phyloP scores from a whole-genome alignment of 2,888 invertebrate species.

The Saturnia pavonia region DNA sequence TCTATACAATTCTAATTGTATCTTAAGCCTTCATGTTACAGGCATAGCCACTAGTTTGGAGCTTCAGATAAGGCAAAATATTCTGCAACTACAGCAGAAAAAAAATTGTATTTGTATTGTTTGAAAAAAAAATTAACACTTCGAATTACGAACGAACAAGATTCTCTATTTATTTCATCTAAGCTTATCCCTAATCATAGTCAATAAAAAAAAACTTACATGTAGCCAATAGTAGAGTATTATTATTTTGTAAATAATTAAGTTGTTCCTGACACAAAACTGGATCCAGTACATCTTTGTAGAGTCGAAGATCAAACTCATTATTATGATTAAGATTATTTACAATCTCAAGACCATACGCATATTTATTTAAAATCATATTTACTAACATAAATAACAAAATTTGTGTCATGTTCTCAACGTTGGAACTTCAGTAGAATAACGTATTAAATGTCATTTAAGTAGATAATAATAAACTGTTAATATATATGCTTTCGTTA shows the following conservation, averaged over 20 bases:
- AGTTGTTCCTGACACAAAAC: slow-evolving; percentile 58
- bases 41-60: too few species aligned
- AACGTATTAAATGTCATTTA: neutral
- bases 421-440: neutral
- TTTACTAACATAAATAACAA: slow-evolving; percentile 18
- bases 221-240: slow-evolving; percentile 38
- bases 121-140: too few species aligned
- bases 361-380: slow-evolving; percentile 23
- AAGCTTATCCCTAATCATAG: neutral
- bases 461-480: neutral
- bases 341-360: slow-evolving; percentile 33
- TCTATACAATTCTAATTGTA: too few species aligned
- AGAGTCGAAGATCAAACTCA: slow-evolving; percentile 54
- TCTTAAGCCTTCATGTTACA: too few species aligned
- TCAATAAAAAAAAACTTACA: slow-evolving; percentile 53
- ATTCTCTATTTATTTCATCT: too few species aligned
- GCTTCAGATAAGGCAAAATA: too few species aligned
- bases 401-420: neutral
- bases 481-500: neutral
- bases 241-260: slow-evolving; percentile 42
- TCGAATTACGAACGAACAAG: too few species aligned
- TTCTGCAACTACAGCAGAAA: too few species aligned
- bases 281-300: slow-evolving; percentile 53
- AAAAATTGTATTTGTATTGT: too few species aligned
- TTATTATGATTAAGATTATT: slow-evolving; percentile 38